Evolutionary conservation across 2,797 vertebrate species (phyloP), one percentile per base, ranked within the genome.

Genomic region (Etheostoma nigrum): DNA sequence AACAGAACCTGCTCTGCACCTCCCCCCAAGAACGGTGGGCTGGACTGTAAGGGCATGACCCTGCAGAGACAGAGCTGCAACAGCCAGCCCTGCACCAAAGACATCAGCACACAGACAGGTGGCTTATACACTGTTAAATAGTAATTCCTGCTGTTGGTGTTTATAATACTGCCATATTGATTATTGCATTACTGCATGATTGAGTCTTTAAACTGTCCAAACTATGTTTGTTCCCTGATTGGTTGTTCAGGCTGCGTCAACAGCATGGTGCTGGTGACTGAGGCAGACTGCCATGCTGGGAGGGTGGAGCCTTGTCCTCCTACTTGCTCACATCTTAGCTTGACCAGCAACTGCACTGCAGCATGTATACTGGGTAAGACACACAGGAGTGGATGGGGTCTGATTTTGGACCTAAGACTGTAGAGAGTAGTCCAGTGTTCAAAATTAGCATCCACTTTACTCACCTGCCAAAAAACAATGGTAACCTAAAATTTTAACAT

Each of bases 1-100:
- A 90, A 55, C 52, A 93, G 97, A 59, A 93, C 84, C 81, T 99
- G 97, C 82, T 92, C 95, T 0, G 90, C 95, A 48, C 97, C 97
- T 12, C 96, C 96, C 0, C 96, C 96, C 1, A 98, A 99, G 87
- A 98, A 98, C 0, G 91, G 94, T 0, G 97, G 97, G 0, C 87
- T 52, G 14, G 91, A 93, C 18, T 99, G 97, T 18, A 80, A 92
- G 0, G 97, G 97, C 8, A 89, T 94, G 67, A 89, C 88, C 5
- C 82, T 91, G 40, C 96, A 98, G 90, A 95, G 84, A 14, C 92
- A 93, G n/a, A 93, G 93, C 59, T 98, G 97, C 70, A 94, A 95
- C 90, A 91, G 87, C 60, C 94, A 96, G 62, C 93, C 95, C 53
- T 98, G 97, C 30, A 88, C 52, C 72, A 74, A 83, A 6, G 76